Evolutionary conservation across 2,113 vertebrate species (phyloP), one percentile per base, ranked within the genome.

Genomic region (Aythya baeri): DNA sequence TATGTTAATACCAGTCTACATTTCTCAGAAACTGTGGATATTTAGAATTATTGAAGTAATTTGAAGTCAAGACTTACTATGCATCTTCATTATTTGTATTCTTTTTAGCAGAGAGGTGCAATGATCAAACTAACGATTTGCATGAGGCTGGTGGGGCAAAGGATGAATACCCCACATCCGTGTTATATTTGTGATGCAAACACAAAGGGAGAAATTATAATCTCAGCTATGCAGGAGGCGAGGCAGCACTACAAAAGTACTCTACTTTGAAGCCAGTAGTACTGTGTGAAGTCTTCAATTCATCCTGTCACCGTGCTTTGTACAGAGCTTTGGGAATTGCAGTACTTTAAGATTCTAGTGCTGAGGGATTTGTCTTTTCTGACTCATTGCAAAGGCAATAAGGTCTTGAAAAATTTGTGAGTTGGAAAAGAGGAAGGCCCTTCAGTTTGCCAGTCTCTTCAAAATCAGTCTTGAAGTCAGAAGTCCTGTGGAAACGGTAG

Each of bases 31-130:
- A 67, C 27, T 21, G 25, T 34, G 77, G 58, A 23, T 80, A 71
- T 91, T 91, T 83, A 78, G 65, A 88, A n/a, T 68, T 89, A 78
- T 3, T 86, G 44, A 95, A 83, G 77, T 81, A 81, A 93, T 80
- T 92, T 66, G 65, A 74, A 86, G 63, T 61, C 21, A 86, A 83
- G 91, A 43, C 49, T 65, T 38, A 32, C n/a, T 75, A 57, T 32
- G 36, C 83, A 1, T 81, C 70, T 75, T 92, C 62, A 78, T 55
- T 86, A 32, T 78, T 88, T 3, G 6, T 62, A 5, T 22, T 70
- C 13, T 65, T 70, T 65, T 77, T 82, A 87, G 49, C 6, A 11
- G 74, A 36, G n/a, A 49, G 52, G 44, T 87, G 50, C 55, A 66
- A 1, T 83, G 74, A 72, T 84, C 54, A 83, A 92, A 78, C 44